Evolutionary conservation across 2,888 invertebrate species (phyloP).

Genomic region (Caenorhabditis japonica): DNA sequence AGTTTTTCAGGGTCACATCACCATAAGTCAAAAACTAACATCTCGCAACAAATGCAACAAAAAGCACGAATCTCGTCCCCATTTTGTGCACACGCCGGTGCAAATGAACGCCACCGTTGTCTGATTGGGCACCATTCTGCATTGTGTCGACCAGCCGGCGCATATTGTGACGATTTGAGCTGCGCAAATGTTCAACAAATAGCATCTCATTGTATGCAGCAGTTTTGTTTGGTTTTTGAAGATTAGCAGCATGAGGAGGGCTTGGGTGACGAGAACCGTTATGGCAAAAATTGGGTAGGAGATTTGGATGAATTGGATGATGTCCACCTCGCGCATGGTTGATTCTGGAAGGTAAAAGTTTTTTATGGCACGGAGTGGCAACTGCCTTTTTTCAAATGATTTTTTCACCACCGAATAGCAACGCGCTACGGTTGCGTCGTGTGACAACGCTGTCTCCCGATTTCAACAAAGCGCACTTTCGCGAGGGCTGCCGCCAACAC

Average conservation of each 20-base stretch:
- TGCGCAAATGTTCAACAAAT: slow-evolving; percentile 42
- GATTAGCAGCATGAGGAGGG: slow-evolving; percentile 30
- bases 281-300: slow-evolving; percentile 39
- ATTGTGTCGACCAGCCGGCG: slow-evolving; percentile 38
- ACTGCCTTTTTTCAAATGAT: too few relatives aligned
- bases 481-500: too few relatives aligned
- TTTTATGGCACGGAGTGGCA: too few relatives aligned
- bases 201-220: slow-evolving; percentile 29
- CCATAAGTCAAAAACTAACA: slow-evolving; percentile 21
- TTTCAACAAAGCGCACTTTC: too few relatives aligned
- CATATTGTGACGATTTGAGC: slow-evolving; percentile 39
- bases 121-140: slow-evolving; percentile 43
- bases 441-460: too few relatives aligned
- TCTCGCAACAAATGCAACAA: slow-evolving; percentile 41
- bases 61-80: slow-evolving; percentile 23
- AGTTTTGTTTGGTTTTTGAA: slow-evolving; percentile 46
- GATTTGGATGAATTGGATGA: slow-evolving; percentile 12
- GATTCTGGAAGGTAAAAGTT: background rate
- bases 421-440: too few relatives aligned
- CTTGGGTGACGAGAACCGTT: slow-evolving; percentile 26
- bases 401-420: too few relatives aligned
- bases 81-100: slow-evolving; percentile 28
- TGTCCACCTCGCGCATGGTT: slow-evolving; percentile 31
- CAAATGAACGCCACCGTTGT: slow-evolving; percentile 44
- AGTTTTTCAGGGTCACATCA: too few relatives aligned